Conservation (phyloP, 2,113 vertebrate genomes). For the Tetrax tetrax region DNA sequence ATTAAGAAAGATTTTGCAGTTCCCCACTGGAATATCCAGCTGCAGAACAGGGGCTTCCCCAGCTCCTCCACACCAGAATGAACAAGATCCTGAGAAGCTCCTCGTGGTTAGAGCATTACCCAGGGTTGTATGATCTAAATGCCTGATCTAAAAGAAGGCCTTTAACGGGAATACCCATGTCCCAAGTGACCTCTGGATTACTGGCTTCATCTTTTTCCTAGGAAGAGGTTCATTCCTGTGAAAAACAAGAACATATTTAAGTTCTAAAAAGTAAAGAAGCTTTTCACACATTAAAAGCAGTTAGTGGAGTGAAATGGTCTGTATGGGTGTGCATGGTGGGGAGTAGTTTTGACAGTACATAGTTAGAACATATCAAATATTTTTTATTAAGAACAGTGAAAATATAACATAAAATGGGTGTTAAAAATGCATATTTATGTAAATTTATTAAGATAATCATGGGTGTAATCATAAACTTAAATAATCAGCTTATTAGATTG, state of each 20-base stretch:
- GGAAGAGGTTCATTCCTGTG: not conserved
- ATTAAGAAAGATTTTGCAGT: not conserved
- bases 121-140: not conserved
- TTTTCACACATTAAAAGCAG: not conserved
- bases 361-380: not conserved
- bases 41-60: not conserved
- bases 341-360: not conserved
- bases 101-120: not conserved
- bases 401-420: not conserved
- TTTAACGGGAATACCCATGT: not conserved
- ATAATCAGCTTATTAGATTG: not conserved
- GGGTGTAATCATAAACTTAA: not conserved
- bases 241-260: not conserved
- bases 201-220: not conserved
- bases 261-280: not conserved
- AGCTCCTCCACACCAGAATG: not conserved
- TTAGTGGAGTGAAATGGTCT: not conserved
- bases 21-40: not conserved
- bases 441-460: not conserved
- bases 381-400: not conserved
- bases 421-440: not conserved
- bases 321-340: accelerated
- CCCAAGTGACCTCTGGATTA: not conserved
- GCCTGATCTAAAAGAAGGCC: not conserved
- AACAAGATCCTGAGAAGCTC: not conserved